These are phyloP conservation scores for Stegana nigrithorax DNA, from an alignment of 2,888 invertebrate genomes.

Conservation along the genomic window DNA sequence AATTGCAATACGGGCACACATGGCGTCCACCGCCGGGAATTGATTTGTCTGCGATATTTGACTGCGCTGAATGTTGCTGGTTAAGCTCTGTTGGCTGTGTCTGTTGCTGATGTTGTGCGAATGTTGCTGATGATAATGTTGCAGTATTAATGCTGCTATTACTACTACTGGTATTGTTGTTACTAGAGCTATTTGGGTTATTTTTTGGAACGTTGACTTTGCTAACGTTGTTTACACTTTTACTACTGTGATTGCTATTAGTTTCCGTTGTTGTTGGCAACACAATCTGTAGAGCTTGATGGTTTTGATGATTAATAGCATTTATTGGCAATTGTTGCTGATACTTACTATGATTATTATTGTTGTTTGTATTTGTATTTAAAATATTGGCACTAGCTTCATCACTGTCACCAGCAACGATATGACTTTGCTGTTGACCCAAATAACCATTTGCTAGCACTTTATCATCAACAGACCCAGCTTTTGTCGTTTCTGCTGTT, in stretches of 20 bases:
- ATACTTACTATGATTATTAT: too few relatives aligned
- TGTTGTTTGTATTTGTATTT: slow-evolving; percentile 39
- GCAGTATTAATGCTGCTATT: too few relatives aligned
- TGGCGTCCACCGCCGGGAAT: slow-evolving; percentile 73
- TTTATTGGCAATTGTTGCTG: slow-evolving; percentile 21
- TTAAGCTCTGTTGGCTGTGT: slow-evolving; percentile 46
- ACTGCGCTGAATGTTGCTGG: slow-evolving; percentile 25
- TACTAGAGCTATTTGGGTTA: too few relatives aligned
- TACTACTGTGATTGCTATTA: slow-evolving; percentile 30
- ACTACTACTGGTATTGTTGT: slow-evolving; percentile 33
- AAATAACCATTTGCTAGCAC: slow-evolving; percentile 23
- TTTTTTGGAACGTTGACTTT: slow-evolving; percentile 31
- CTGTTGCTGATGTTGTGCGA: slow-evolving; percentile 54
- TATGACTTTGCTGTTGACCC: slow-evolving; percentile 33
- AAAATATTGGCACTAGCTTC: slow-evolving; percentile 44
- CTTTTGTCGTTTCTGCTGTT: slow-evolving; percentile 31
- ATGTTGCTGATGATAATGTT: slow-evolving; percentile 47
- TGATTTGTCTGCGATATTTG: background rate
- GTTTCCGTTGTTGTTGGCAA: slow-evolving; percentile 17
- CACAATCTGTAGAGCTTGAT: too few relatives aligned
- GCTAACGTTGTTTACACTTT: slow-evolving; percentile 4
- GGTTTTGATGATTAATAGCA: slow-evolving; percentile 2
- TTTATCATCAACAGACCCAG: too few relatives aligned
- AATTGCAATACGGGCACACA: slow-evolving; percentile 88
- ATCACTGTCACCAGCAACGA: slow-evolving; percentile 19